Evolutionary conservation across 2,797 vertebrate species (phyloP).

Genomic region (Triplophysa yarkandensis): DNA sequence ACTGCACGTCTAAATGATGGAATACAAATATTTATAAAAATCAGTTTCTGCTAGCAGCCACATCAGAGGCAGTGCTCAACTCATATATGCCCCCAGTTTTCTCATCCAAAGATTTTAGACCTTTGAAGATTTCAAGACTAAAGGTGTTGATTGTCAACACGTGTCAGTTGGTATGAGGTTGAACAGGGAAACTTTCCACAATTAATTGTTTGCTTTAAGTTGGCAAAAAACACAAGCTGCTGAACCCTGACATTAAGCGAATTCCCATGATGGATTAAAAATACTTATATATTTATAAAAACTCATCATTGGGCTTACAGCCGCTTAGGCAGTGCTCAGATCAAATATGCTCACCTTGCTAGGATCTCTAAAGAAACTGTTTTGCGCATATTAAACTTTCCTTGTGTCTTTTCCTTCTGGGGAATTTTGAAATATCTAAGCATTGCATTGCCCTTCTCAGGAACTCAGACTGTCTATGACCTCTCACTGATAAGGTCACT

Average conservation of each 20-base stretch:
- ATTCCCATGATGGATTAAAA: too few species aligned
- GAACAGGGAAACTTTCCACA: conserved; percentile 11
- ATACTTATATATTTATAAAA: too few species aligned
- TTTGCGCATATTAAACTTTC: too few species aligned
- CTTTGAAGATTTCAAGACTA: conserved; percentile 2
- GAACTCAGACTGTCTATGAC: conserved; percentile 24
- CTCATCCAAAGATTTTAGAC: conserved; percentile 18
- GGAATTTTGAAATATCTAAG: background rate
- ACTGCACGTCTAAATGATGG: conserved; percentile 17
- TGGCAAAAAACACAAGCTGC: conserved; percentile 25
- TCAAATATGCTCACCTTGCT: background rate
- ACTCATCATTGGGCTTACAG: too few species aligned
- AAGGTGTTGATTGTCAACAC: conserved; percentile 52
- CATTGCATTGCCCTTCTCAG: background rate
- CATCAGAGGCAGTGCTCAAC: too few species aligned
- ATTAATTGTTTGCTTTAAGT: conserved; percentile 7
- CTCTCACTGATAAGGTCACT: conserved; percentile 32
- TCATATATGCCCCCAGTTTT: background rate
- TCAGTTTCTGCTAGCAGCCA: background rate
- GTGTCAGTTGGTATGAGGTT: conserved; percentile 13
- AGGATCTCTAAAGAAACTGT: too few species aligned
- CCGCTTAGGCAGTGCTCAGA: too few species aligned
- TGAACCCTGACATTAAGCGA: too few species aligned
- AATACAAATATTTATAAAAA: conserved; percentile 42
- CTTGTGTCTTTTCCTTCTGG: too few species aligned